A percentile compares a stretch with the other conserved stretches of the same genome.
Conservation (phyloP, 2,797 vertebrate genomes). For the Vespertilio murinus region DNA sequence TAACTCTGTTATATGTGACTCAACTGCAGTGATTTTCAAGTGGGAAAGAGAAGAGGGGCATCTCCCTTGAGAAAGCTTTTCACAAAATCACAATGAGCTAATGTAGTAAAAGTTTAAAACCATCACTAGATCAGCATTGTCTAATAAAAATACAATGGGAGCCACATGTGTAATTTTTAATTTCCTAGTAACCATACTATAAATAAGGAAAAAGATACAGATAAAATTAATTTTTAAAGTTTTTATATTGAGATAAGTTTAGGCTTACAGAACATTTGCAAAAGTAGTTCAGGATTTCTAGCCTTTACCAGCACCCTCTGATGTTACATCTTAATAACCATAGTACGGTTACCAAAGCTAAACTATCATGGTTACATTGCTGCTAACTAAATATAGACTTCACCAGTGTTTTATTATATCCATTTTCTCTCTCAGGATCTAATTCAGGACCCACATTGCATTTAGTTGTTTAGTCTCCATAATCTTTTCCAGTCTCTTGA, state of each 20-base stretch:
- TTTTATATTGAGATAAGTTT: slow-evolving; percentile 25
- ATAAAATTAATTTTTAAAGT: slow-evolving; percentile 33
- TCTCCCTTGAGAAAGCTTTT: background rate
- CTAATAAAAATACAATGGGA: background rate
- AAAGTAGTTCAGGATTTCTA: background rate
- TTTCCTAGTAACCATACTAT: slow-evolving; percentile 21
- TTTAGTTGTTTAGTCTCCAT: background rate
- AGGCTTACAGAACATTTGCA: background rate
- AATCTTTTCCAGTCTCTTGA: background rate
- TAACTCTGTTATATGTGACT: background rate
- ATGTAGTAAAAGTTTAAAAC: background rate
- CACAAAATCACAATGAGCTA: background rate
- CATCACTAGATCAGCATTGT: background rate
- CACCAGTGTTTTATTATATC: background rate
- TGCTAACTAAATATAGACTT: background rate
- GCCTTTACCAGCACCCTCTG: background rate
- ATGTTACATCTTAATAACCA: background rate
- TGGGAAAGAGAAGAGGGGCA: background rate
- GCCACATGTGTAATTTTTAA: background rate
- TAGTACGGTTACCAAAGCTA: background rate
- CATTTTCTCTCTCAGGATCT: background rate
- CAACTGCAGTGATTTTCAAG: background rate
- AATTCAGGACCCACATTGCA: background rate
- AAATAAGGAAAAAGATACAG: slow-evolving; percentile 29
- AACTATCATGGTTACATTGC: background rate